These are phyloP conservation scores for Stylophora pistillata DNA, from an alignment of 64 coral and sea anemone species.

Conservation along the genomic window DNA sequence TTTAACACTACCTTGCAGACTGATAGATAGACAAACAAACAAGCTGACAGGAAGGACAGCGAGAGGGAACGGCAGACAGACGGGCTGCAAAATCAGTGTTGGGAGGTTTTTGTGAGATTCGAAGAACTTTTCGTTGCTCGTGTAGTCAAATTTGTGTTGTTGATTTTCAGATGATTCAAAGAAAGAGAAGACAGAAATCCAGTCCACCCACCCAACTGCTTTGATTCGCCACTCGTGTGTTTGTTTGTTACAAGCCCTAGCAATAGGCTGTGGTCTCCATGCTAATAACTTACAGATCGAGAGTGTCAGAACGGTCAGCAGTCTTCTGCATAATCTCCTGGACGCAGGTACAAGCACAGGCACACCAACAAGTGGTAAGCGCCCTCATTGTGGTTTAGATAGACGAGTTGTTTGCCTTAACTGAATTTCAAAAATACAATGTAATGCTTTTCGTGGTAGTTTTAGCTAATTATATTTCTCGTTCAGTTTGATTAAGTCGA, in stretches of 20 bases:
- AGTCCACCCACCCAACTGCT: slow-evolving; percentile 79
- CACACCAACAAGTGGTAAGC: slow-evolving; percentile 10
- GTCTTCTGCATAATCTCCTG: slow-evolving; percentile 74
- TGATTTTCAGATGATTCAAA: slow-evolving; percentile 71
- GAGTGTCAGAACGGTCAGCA: slow-evolving; percentile 79
- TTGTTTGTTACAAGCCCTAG: slow-evolving; percentile 79
- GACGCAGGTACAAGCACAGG: slow-evolving; percentile 55
- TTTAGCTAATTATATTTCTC: too few relatives aligned
- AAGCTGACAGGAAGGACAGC: too few relatives aligned
- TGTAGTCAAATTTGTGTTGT: not conserved
- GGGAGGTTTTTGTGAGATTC: not conserved
- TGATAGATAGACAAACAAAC: not conserved
- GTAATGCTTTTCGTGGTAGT: too few relatives aligned
- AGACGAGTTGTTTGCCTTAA: too few relatives aligned
- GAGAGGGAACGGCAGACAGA: too few relatives aligned
- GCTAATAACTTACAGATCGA: slow-evolving; percentile 70
- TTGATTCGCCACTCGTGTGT: slow-evolving; percentile 85
- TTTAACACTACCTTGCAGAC: too few relatives aligned
- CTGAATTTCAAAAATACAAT: too few relatives aligned
- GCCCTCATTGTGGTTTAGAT: not conserved
- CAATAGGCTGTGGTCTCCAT: slow-evolving; percentile 79
- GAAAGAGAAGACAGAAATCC: slow-evolving; percentile 88
- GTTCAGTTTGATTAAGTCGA: too few relatives aligned
- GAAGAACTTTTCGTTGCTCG: not conserved
- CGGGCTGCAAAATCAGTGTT: not conserved